A percentile compares a stretch with the other conserved stretches of the same genome.
phyloP scores from a whole-genome alignment of 2,888 invertebrate species.

The Heliconius hortense region DNA sequence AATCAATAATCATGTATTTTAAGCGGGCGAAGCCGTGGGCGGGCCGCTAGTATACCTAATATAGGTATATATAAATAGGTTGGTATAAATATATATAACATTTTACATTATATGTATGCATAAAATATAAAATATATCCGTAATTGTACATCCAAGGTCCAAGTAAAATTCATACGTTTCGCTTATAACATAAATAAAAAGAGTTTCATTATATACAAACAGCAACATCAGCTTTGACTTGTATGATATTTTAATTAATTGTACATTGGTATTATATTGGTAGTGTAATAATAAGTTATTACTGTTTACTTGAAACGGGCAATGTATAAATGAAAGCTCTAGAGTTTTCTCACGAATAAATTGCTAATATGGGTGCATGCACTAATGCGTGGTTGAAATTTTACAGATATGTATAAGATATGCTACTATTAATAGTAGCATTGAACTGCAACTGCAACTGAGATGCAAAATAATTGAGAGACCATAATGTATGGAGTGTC shows the following conservation, averaged over 20 bases:
- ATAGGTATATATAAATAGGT: too few relatives aligned
- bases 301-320: slow-evolving; percentile 1
- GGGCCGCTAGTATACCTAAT: too few relatives aligned
- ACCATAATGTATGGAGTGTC: too few relatives aligned
- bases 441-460: too few relatives aligned
- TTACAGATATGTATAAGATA: too few relatives aligned
- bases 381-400: too few relatives aligned
- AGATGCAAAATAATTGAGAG: too few relatives aligned
- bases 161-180: not conserved
- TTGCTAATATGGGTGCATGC: not conserved
- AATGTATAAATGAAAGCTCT: not conserved
- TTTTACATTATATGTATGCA: not conserved
- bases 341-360: not conserved
- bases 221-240: slow-evolving; percentile 6
- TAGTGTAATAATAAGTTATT: not conserved
- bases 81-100: not conserved
- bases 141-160: not conserved
- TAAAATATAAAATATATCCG: not conserved
- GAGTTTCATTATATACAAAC: not conserved
- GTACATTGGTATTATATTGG: not conserved
- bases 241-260: slow-evolving; percentile 23
- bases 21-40: too few relatives aligned
- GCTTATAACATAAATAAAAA: not conserved
- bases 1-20: too few relatives aligned
- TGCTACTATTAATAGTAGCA: too few relatives aligned